Evolutionary conservation across 1,140 invertebrate genomes (phyloP), one percentile per base, ranked within the genome.

Genomic region (Achroia grisella): DNA sequence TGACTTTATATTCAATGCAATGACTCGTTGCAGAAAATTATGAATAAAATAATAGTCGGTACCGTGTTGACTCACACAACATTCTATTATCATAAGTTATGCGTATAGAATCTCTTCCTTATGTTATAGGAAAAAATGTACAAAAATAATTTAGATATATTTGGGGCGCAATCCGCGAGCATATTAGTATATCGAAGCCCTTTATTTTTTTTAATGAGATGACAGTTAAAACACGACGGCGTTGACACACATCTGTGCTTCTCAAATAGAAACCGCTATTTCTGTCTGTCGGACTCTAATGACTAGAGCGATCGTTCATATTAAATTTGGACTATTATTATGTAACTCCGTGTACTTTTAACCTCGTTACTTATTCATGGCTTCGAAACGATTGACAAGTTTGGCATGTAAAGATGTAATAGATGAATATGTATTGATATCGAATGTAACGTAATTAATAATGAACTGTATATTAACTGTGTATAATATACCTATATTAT

Each of bases 191-290:
- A 37, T n/a, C 3, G 9, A 23, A 45, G 41, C 47, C 50, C 47
- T 58, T 58, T 49, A 48, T 61, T 37, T 57, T 30, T 51, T 17
- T 15, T 46, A 50, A 42, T 53, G 48, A 44, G 17, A 37, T 36
- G 45, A 6, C 17, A 37, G 44, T 45, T 48, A 52, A 60, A 66
- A 71, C 70, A 57, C 56, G 54, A 44, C 34, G 40, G 65, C 62
- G 72, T 66, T 80, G 76, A 77, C 76, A 77, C 62, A 80, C 62
- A 77, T 77, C 52, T 54, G 52, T 35, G 56, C 12, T 8, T 61
- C 55, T 48, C 56, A 55, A 73, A 76, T 75, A 77, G 64, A 65
- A 35, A 52, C 52, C 40, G 62, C 69, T 80, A 80, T 80, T 77
- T 74, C 61, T 56, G 65, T 63, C 58, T 29, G 36, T 42, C 53